Percentiles rank a stretch among this genome's conserved stretches.
Conservation (phyloP, 2,113 vertebrate species). For the Paramormyrops kingsleyae region DNA sequence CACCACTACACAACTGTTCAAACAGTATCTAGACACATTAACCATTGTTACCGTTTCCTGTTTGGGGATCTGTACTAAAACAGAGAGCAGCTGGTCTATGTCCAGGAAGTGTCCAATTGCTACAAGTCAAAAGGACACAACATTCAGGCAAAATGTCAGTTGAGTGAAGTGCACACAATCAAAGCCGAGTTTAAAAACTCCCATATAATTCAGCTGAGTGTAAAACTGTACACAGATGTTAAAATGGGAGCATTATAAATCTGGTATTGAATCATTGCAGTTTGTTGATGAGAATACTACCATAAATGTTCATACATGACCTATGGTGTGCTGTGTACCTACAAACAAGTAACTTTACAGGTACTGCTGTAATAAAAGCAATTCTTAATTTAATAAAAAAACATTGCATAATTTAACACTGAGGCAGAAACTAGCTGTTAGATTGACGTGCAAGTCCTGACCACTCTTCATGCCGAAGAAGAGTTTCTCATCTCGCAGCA, state of each 20-base stretch:
- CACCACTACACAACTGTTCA: neutral
- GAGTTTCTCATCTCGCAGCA: constrained; percentile 82
- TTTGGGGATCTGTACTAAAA: constrained; percentile 91
- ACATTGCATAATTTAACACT: neutral
- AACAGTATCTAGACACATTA: neutral
- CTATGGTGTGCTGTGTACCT: neutral
- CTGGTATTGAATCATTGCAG: neutral
- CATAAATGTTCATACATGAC: neutral
- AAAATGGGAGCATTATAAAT: neutral
- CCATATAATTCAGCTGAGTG: neutral
- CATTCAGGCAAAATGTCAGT: neutral
- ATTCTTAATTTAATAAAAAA: neutral
- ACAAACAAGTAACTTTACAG: neutral
- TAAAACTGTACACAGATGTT: neutral
- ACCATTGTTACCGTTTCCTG: constrained; percentile 77
- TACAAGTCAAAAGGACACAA: constrained; percentile 52
- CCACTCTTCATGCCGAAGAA: constrained; percentile 87
- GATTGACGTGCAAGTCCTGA: constrained; percentile 32
- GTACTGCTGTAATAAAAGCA: neutral
- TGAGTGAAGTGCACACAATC: neutral
- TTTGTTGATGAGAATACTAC: constrained; percentile 6
- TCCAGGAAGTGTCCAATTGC: constrained; percentile 89
- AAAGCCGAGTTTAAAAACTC: neutral
- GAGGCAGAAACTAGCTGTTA: neutral
- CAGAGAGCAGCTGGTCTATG: constrained; percentile 88